These are phyloP conservation scores for Caenorhabditis macrosperma DNA, from an alignment of 2,888 invertebrate genomes.

Conservation along the genomic window DNA sequence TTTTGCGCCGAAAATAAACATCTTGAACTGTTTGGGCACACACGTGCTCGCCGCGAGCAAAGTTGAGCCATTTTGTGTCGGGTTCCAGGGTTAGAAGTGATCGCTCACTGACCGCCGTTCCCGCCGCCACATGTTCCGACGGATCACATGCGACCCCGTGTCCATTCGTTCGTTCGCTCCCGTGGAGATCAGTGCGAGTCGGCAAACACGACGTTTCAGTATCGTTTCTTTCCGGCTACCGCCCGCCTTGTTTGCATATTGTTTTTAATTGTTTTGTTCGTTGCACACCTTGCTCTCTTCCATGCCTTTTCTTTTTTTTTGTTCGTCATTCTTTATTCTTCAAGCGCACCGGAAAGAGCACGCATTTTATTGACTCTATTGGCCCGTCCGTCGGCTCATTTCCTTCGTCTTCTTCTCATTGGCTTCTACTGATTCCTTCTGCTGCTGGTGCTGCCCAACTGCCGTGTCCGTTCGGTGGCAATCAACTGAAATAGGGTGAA, in stretches of 20 bases:
- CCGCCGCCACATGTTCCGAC: not conserved
- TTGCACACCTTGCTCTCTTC: conserved; percentile 21
- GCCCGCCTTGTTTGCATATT: conserved; percentile 38
- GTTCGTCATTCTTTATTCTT: conserved; percentile 6
- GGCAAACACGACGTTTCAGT: conserved; percentile 11
- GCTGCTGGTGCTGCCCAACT: not conserved
- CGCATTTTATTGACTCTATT: conserved; percentile 18
- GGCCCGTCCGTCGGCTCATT: not conserved
- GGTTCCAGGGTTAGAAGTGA: not conserved
- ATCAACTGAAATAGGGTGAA: conserved; percentile 57
- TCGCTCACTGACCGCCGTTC: conserved; percentile 6
- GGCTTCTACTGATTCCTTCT: not conserved
- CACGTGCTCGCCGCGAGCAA: not conserved
- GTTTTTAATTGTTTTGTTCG: conserved; percentile 38
- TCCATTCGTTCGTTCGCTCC: not conserved
- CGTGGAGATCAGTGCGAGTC: not conserved
- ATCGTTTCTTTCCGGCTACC: conserved; percentile 9
- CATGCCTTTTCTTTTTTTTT: conserved; percentile 2
- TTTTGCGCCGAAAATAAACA: conserved; percentile 10
- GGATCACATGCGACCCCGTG: not conserved
- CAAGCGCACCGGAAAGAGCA: not conserved
- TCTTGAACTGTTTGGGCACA: conserved; percentile 2
- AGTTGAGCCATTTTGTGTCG: conserved; percentile 16
- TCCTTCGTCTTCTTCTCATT: too few species aligned
- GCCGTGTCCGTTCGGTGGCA: conserved; percentile 35